Conservation (phyloP, 2,797 vertebrate species). For the Propithecus perrieri region DNA sequence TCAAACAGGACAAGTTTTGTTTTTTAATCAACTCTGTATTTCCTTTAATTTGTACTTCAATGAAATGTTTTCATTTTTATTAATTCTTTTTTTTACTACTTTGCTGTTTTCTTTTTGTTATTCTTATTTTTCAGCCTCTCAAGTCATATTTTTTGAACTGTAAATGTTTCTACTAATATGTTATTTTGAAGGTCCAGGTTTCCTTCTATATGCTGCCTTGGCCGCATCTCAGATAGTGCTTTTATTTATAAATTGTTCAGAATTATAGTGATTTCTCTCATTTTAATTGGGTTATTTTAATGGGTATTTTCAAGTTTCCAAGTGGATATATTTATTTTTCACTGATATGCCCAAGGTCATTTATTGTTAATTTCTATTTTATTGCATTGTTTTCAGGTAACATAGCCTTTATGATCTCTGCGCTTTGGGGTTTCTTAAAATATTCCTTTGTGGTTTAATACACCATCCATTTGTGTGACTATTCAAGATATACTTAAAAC, state of each 20-base stretch:
- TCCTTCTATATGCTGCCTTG: background rate
- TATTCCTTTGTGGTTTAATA: background rate
- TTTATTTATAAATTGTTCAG: background rate
- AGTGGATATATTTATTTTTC: background rate
- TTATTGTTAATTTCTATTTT: background rate
- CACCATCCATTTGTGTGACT: background rate
- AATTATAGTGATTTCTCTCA: background rate
- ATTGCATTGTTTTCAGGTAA: background rate
- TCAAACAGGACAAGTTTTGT: background rate
- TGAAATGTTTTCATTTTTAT: background rate
- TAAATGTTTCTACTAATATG: too few species aligned
- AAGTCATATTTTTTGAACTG: background rate
- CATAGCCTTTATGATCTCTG: background rate
- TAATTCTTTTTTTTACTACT: background rate
- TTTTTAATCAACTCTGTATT: background rate
- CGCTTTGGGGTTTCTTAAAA: background rate
- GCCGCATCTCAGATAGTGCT: background rate
- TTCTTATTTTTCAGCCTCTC: background rate
- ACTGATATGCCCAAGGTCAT: background rate
- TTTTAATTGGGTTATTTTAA: slow-evolving; percentile 10
- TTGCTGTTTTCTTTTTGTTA: background rate
- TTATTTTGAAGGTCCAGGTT: background rate
- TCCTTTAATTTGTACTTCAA: background rate
- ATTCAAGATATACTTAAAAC: background rate
- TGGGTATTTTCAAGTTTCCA: background rate